phyloP scores from a whole-genome alignment of 2,888 invertebrate species.

The Catocala sponsa region DNA sequence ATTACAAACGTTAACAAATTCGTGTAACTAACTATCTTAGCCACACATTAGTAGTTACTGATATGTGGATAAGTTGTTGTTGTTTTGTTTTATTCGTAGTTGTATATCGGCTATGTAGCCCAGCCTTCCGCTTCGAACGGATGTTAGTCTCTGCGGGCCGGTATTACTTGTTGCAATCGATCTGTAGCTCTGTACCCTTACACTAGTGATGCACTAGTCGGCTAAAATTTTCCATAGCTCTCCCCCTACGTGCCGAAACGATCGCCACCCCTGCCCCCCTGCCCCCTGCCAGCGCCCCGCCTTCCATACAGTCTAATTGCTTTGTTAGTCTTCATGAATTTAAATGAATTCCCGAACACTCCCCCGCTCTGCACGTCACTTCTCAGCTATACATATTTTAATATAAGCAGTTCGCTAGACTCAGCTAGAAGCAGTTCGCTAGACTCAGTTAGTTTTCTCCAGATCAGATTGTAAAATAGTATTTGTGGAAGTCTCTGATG shows the following conservation, averaged over 20 bases:
- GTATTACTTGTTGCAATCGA: constrained; percentile 41
- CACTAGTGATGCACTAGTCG: background rate
- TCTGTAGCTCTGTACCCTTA: background rate
- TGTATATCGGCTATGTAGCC: too few species aligned
- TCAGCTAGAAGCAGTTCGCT: too few species aligned
- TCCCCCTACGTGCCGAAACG: background rate
- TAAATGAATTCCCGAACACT: constrained; percentile 60
- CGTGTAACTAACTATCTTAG: too few species aligned
- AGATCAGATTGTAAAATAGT: too few species aligned
- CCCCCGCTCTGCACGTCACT: constrained; percentile 18
- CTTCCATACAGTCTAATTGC: constrained; percentile 53
- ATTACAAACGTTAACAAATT: too few species aligned
- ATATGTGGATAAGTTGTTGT: too few species aligned
- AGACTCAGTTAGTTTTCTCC: too few species aligned
- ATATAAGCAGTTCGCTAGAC: constrained; percentile 11
- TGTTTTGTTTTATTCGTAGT: too few species aligned
- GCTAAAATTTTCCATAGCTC: constrained; percentile 3
- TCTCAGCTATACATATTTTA: constrained; percentile 51
- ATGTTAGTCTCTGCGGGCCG: too few species aligned
- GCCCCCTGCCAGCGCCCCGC: constrained; percentile 7
- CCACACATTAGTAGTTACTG: too few species aligned
- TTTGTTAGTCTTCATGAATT: constrained; percentile 73
- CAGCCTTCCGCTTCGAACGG: too few species aligned
- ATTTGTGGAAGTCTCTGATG: too few species aligned
- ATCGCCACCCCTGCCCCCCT: background rate